Percentiles rank a stretch among this genome's conserved stretches.
Evolutionary conservation across 1,140 invertebrate species (phyloP).

Genomic region (Archivesica marissinica): DNA sequence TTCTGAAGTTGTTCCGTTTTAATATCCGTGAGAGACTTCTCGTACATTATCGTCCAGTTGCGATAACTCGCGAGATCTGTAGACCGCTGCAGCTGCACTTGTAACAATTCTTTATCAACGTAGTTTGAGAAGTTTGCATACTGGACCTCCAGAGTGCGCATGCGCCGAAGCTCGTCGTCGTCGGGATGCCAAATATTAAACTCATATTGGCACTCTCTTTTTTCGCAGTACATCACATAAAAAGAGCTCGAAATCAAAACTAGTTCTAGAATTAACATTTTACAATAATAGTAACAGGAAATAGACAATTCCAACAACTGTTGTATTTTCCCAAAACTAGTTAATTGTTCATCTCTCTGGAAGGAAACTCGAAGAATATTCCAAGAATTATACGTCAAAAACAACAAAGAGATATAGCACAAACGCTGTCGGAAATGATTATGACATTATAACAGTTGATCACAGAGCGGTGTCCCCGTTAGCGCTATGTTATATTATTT

Average conservation of each 20-base stretch:
- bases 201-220: constrained; percentile 35
- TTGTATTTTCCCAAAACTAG: not conserved
- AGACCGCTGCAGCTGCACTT: constrained; percentile 60
- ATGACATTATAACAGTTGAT: too few relatives aligned
- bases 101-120: constrained; percentile 71
- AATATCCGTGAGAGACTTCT: constrained; percentile 61
- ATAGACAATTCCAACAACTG: not conserved
- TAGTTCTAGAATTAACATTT: constrained; percentile 6
- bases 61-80: constrained; percentile 64
- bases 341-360: too few relatives aligned
- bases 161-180: constrained; percentile 70
- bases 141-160: constrained; percentile 71
- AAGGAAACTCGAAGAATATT: too few relatives aligned
- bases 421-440: too few relatives aligned
- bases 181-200: constrained; percentile 81
- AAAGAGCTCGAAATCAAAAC: not conserved
- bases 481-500: too few relatives aligned
- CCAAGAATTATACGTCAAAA: too few relatives aligned
- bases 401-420: too few relatives aligned
- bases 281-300: too few relatives aligned
- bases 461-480: too few relatives aligned
- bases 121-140: constrained; percentile 71
- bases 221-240: not conserved
- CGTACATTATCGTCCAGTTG: constrained; percentile 68
- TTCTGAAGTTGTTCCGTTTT: constrained; percentile 40